These are phyloP conservation scores for Apamea sordens DNA, from an alignment of 2,888 invertebrate genomes.

Conservation along the genomic window DNA sequence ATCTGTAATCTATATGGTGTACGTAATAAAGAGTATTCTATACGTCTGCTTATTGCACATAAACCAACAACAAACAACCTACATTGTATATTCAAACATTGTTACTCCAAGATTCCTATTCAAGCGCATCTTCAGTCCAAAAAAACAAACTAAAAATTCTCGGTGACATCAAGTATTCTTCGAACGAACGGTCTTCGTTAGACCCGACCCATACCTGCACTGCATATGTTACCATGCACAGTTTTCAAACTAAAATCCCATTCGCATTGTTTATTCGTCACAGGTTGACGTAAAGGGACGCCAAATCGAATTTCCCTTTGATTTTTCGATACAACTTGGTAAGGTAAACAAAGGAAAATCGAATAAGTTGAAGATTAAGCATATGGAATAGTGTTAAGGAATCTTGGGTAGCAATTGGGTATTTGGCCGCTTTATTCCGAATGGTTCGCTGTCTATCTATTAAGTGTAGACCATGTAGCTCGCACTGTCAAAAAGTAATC, in stretches of 20 bases:
- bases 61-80: background rate
- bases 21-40: background rate
- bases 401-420: background rate
- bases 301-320: slow-evolving; percentile 89
- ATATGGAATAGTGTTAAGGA: slow-evolving; percentile 3
- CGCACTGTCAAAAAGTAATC: too few relatives aligned
- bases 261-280: slow-evolving; percentile 85
- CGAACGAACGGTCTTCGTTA: slow-evolving; percentile 86
- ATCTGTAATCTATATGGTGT: background rate
- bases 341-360: slow-evolving; percentile 77
- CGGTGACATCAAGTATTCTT: slow-evolving; percentile 86
- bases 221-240: slow-evolving; percentile 87
- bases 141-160: slow-evolving; percentile 71
- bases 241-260: slow-evolving; percentile 84
- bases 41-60: background rate
- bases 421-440: background rate
- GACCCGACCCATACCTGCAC: slow-evolving; percentile 86
- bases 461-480: too few relatives aligned
- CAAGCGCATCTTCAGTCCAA: slow-evolving; percentile 51
- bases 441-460: background rate
- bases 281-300: slow-evolving; percentile 83
- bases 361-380: slow-evolving; percentile 26
- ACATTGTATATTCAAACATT: slow-evolving; percentile 65
- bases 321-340: slow-evolving; percentile 76
- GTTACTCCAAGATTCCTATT: slow-evolving; percentile 53